Base-by-base conservation (phyloP, 2,113 vertebrate genomes). In the Balaenoptera acutorostrata region DNA sequence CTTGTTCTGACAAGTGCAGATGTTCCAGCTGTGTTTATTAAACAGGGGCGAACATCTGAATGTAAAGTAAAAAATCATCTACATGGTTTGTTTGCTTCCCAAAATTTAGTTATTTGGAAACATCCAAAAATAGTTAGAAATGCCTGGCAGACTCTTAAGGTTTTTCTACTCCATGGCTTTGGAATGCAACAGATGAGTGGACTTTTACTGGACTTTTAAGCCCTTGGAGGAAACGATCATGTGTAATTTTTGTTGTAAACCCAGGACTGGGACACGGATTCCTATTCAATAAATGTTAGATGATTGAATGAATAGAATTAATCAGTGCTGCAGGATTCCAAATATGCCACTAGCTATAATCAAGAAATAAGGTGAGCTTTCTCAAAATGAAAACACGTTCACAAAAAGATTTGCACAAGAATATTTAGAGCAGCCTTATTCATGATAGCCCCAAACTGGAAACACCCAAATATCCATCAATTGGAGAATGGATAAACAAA, bases 31-130 rank as follows among this genome's bases (percentile, higher is more conserved):
- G 11, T 93, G 77, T 95, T 90, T 97, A 83, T 88, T 94, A 84
- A 96, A 93, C 61, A 93, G 90, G 31, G 36, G 29, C 18, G 68
- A 93, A 74, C 33, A 88, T 88, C n/a, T 88, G 68, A 93, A 77
- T 63, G 74, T 66, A 88, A 95, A 90, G 71, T 46, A 41, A 57
- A 89, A 93, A 55, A 25, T n/a, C 15, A 92, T 80, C 20, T 91
- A 84, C 72, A 68, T 88, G 33, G 74, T 90, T 52, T 74, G 17
- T 93, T 92, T 90, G 46, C 82, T 68, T 95, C 59, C 31, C 89
- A 97, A 97, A 88, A 49, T 93, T 90, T 92, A 92, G 69, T 81
- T 93, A 88, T 84, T 95, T 93, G 81, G n/a, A 94, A 90, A 96
- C n/a, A 95, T 92, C 72, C 80, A 87, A 75, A 96, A 90, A 92